Base-by-base conservation (phyloP, 2,113 vertebrate genomes). In the Leuciscus idus region DNA sequence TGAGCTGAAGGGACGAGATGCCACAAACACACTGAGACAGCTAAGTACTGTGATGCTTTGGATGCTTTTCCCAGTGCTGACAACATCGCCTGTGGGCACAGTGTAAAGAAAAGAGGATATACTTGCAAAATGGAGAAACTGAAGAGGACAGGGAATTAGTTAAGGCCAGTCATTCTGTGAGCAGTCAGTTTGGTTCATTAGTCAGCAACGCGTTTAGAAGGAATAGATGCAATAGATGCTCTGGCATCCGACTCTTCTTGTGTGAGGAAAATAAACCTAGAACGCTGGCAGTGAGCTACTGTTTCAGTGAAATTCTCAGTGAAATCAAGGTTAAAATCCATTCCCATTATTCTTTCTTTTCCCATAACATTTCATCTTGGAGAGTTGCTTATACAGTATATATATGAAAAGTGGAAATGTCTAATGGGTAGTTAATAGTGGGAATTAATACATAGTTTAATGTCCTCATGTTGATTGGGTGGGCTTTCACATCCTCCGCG, bases 31-130 rank as follows among this genome's bases (percentile, higher is more conserved):
- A 85, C 72, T 90, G 82, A 77, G 33, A 84, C 55, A 86, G 82
- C 73, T 84, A 50, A 91, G 90, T 77, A 85, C 81, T n/a, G 46
- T 15, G 36, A 48, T 33, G 88, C 43, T 86, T 61, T 86, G 88
- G 50, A 77, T 79, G 43, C 75, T 62, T 33, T 80, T 57, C 50
- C 36, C 48, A 80, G 76, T 70, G 46, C 52, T 73, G 75, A 72
- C 39, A 79, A 86, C 73, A 57, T 39, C 4, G 15, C 75, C n/a
- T 55, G 23, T 8, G 7, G 62, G 39, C 33, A 73, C 26, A 43
- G 50, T 15, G 11, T 80, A 79, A 77, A 43, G 79, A 39, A 79
- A 52, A 55, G 70, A 30, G 78, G 57, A 74, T 17, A 70, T 28
- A 52, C 26, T 3, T 2, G 33, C 70, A 70, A 43, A 64, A 61